phyloP scores from a whole-genome alignment of 1,140 invertebrate genomes.

The Augochlora pura region DNA sequence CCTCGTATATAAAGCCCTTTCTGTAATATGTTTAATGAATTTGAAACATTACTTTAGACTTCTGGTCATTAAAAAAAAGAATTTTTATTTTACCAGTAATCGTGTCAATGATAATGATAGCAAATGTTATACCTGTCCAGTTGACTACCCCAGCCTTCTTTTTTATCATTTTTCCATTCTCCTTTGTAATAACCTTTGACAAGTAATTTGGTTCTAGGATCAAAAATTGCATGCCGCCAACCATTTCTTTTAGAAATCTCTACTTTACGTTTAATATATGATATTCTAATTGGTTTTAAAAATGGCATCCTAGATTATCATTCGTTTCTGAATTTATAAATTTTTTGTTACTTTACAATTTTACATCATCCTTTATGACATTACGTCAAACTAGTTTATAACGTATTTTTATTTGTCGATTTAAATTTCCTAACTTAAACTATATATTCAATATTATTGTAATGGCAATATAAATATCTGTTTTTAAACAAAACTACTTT shows the following conservation, averaged over 20 bases:
- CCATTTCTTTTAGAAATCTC: slow-evolving; percentile 74
- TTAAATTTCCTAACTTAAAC: too few species aligned
- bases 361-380: background rate
- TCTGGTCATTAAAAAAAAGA: slow-evolving; percentile 7
- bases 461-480: too few species aligned
- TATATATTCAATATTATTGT: background rate
- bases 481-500: too few species aligned
- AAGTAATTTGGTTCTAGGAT: slow-evolving; percentile 60
- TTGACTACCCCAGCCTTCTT: slow-evolving; percentile 76
- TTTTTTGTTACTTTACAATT: background rate
- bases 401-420: too few species aligned
- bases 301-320: slow-evolving; percentile 47
- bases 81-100: background rate
- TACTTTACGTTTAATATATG: slow-evolving; percentile 18
- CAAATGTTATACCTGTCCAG: slow-evolving; percentile 43
- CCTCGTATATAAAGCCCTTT: slow-evolving; percentile 79
- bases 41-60: slow-evolving; percentile 3
- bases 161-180: slow-evolving; percentile 81
- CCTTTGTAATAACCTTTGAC: slow-evolving; percentile 79
- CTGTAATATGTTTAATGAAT: slow-evolving; percentile 44
- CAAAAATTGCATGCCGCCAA: slow-evolving; percentile 80
- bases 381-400: background rate
- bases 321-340: background rate
- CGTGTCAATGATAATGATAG: background rate
- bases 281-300: slow-evolving; percentile 28